Evolutionary conservation across 2,888 invertebrate genomes (phyloP), one percentile per base, ranked within the genome.

Genomic region (Eilema depressum): DNA sequence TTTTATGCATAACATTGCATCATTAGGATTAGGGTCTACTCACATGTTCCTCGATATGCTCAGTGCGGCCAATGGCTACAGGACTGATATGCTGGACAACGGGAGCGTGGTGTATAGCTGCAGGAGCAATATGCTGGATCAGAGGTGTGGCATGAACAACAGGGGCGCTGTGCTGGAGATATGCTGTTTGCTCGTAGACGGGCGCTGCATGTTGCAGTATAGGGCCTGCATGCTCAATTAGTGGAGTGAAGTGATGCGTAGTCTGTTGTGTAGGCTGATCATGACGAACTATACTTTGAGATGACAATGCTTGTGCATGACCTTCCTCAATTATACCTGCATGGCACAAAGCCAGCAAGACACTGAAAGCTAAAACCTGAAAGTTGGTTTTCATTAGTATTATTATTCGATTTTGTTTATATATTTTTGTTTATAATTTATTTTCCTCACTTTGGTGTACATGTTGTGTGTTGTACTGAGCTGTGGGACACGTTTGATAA

Each of bases 281-380:
- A 73, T 94, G 94, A 63, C 90, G 92, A 75, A 92, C 79, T 75
- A 95, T 92, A 85, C 92, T 95, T 70, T 95, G 95, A 17, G 94
- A 93, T 25, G 95, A 95, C 23, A 95, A 84, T 5, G 94, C 93
- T 59, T 92, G 90, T 8, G 86, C 87, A 30, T 94, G 91, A 11
- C 90, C 88, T 5, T 92, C 87, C 23, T 91, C 90, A 56, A 96
- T 83, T 3, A 92, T 71, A 41, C 93, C 96, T 3, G 95, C 95
- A 71, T 93, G 93, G 86, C 95, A 95, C 37, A 89, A 81, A 1
- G 95, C 96, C 81, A 96, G 85, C 56, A 96, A 73, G 64, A 90
- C 87, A 82, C 91, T 89, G 79, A 96, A 75, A 60, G 93, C 82
- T 76, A 92, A 79, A 68, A 96, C 87, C 96, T 96, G 88, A 53